Conservation (phyloP, 2,797 vertebrate genomes). For the Cyclopterus lumpus region DNA sequence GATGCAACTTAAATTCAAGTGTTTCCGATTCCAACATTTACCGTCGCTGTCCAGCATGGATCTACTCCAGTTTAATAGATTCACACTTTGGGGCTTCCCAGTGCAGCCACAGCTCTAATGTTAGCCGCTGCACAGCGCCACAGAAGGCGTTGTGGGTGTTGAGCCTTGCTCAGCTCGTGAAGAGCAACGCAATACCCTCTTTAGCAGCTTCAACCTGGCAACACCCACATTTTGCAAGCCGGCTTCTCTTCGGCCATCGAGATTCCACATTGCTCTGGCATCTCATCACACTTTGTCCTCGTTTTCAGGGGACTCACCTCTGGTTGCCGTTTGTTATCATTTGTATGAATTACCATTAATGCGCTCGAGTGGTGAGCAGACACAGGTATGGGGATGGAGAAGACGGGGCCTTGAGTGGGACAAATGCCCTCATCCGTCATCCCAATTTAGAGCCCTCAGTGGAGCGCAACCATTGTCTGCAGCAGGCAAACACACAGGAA, state of each 20-base stretch:
- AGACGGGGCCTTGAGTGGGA: conserved; percentile 75
- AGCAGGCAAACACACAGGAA: conserved; percentile 74
- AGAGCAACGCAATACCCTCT: neutral
- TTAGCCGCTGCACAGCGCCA: neutral
- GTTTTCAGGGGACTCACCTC: conserved; percentile 42
- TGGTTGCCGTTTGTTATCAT: conserved; percentile 70
- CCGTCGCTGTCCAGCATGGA: neutral
- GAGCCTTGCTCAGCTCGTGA: neutral
- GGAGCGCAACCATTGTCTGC: conserved; percentile 68
- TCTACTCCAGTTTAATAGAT: neutral
- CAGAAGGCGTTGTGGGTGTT: neutral
- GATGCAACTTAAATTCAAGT: neutral
- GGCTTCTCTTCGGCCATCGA: neutral
- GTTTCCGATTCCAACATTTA: neutral
- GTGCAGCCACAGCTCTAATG: neutral
- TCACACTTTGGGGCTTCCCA: neutral
- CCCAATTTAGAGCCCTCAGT: conserved; percentile 72
- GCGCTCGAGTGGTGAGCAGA: conserved; percentile 66
- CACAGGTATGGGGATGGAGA: conserved; percentile 62
- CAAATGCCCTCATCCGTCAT: conserved; percentile 83
- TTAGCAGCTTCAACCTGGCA: neutral
- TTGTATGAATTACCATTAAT: conserved; percentile 75
- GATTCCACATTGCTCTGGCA: conserved; percentile 1
- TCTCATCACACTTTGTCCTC: conserved; percentile 27
- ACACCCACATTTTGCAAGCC: conserved; percentile 6